Percentiles rank a stretch among this genome's conserved stretches.
phyloP scores from a whole-genome alignment of 2,797 vertebrate genomes.

The Craterocephalus amniculus region DNA sequence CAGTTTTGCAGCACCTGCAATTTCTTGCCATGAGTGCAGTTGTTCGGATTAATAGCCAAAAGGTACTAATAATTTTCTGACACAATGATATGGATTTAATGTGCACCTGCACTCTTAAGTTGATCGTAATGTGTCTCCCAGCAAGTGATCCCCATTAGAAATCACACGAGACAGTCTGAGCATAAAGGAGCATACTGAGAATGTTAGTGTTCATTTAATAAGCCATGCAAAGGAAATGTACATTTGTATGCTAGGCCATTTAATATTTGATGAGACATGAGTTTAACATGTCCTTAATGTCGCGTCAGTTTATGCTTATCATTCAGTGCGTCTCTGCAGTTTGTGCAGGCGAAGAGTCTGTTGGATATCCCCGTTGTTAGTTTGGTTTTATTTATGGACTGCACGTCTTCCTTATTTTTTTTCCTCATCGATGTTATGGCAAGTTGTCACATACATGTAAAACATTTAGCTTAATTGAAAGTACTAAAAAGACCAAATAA shows the following conservation, averaged over 20 bases:
- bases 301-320: conserved; percentile 58
- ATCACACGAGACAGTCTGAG: conserved; percentile 21
- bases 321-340: conserved; percentile 30
- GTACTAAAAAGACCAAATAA: conserved; percentile 9
- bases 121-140: conserved; percentile 32
- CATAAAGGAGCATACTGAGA: conserved; percentile 32
- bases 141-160: conserved; percentile 42
- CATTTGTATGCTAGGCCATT: conserved; percentile 55
- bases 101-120: conserved; percentile 37
- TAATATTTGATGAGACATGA: conserved; percentile 62
- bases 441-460: conserved; percentile 10
- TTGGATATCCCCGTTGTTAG: conserved; percentile 31
- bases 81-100: conserved; percentile 29
- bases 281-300: conserved; percentile 59
- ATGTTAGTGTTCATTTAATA: conserved; percentile 51
- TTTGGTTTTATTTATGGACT: conserved; percentile 40
- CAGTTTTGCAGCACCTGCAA: conserved; percentile 13
- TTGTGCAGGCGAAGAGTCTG: conserved; percentile 41
- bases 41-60: conserved; percentile 31
- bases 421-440: conserved; percentile 13
- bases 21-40: conserved; percentile 23
- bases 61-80: conserved; percentile 30
- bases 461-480: conserved; percentile 1
- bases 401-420: conserved; percentile 27
- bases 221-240: conserved; percentile 29